A percentile compares a stretch with the other conserved stretches of the same genome.
Conservation (phyloP, 1,140 invertebrate genomes). For the Drosophila asahinai region DNA sequence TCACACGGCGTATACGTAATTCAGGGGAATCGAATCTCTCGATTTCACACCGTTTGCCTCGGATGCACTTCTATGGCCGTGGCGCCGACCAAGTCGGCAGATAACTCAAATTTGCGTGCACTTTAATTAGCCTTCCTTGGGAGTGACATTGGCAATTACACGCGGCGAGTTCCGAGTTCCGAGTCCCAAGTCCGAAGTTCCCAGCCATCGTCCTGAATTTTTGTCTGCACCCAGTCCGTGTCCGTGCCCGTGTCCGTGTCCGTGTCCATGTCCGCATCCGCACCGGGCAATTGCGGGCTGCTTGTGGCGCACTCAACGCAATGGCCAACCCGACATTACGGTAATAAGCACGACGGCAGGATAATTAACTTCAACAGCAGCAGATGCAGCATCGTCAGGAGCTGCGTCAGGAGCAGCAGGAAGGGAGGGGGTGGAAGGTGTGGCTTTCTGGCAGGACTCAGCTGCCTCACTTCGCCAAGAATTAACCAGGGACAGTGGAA, state of each 20-base stretch:
- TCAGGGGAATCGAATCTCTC: constrained; percentile 11
- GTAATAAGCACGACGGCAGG: constrained; percentile 68
- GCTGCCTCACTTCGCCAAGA: constrained; percentile 19
- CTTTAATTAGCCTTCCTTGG: constrained; percentile 71
- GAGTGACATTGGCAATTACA: constrained; percentile 66
- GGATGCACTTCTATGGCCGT: constrained; percentile 36
- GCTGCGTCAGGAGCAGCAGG: background rate
- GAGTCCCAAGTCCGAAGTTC: constrained; percentile 37
- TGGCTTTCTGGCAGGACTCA: constrained; percentile 24
- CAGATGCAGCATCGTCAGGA: constrained; percentile 32
- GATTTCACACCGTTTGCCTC: constrained; percentile 34
- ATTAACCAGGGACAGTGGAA: constrained; percentile 6
- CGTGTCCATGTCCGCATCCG: constrained; percentile 11
- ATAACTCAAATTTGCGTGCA: constrained; percentile 79
- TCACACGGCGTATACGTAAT: constrained; percentile 67
- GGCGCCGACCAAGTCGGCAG: constrained; percentile 44
- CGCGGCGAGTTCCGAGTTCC: background rate
- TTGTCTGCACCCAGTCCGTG: constrained; percentile 5
- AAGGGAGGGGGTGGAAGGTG: background rate
- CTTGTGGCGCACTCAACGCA: constrained; percentile 47
- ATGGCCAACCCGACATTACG: constrained; percentile 68
- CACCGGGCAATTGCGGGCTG: constrained; percentile 63
- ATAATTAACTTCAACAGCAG: constrained; percentile 71
- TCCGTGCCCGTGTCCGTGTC: constrained; percentile 6
- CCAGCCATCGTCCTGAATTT: constrained; percentile 39